phyloP scores from a whole-genome alignment of 2,888 invertebrate genomes.

The Zelleria hepariella region DNA sequence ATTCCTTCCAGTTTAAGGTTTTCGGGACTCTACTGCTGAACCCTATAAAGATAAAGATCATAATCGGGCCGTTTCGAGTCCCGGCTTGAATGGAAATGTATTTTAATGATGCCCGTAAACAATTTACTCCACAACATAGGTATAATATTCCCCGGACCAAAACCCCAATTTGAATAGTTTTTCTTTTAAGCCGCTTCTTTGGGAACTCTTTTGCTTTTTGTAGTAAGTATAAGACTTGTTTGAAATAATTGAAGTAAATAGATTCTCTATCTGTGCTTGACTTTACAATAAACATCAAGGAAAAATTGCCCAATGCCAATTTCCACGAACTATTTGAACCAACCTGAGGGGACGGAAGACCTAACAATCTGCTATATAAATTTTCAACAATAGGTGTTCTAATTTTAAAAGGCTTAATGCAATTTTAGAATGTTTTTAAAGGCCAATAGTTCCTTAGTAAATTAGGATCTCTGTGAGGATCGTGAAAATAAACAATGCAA shows the following conservation, averaged over 20 bases:
- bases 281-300: no score
- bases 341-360: no score
- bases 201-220: background rate
- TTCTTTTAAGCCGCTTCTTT: slow-evolving; percentile 10
- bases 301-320: no score
- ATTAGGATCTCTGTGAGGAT: background rate
- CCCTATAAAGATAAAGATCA: slow-evolving; percentile 64
- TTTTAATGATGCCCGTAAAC: slow-evolving; percentile 67
- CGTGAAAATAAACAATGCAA: background rate
- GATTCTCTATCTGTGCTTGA: no score
- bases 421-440: background rate
- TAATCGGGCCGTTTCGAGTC: slow-evolving; percentile 59
- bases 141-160: slow-evolving; percentile 45
- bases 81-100: slow-evolving; percentile 59
- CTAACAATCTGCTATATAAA: no score
- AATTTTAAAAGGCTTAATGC: background rate
- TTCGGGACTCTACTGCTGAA: slow-evolving; percentile 17
- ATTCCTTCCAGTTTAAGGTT: background rate
- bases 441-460: background rate
- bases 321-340: no score
- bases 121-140: slow-evolving; percentile 42
- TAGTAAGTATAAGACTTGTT: background rate
- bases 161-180: slow-evolving; percentile 48
- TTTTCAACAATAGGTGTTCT: background rate
- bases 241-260: no score